Evolutionary conservation across 2,888 invertebrate genomes (phyloP).

Genomic region (Platycnemis pennipes): DNA sequence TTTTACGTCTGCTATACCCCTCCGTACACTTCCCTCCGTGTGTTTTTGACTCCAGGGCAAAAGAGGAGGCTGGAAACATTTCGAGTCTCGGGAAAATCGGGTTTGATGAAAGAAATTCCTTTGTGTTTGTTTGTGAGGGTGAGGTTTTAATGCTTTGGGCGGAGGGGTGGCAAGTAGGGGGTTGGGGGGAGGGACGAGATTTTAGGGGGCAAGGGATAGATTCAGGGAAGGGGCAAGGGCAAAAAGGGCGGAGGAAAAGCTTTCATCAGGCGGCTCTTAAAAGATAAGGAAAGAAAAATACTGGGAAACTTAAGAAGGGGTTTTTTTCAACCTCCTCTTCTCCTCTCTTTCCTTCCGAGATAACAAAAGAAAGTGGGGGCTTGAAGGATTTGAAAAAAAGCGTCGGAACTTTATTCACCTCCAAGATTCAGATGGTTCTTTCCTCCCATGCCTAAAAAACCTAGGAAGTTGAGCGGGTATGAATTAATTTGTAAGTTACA

Average conservation of each 20-base stretch:
- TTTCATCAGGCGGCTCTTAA: slow-evolving; percentile 65
- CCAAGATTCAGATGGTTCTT: background rate
- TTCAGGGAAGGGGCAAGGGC: background rate
- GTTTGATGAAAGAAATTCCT: slow-evolving; percentile 67
- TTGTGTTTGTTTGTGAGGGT: slow-evolving; percentile 53
- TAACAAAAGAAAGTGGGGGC: slow-evolving; percentile 65
- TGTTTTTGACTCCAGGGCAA: slow-evolving; percentile 7
- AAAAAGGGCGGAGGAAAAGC: background rate
- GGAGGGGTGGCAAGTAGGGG: background rate
- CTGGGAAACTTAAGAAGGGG: slow-evolving; percentile 53
- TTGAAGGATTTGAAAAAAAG: slow-evolving; percentile 52
- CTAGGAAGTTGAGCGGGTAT: background rate
- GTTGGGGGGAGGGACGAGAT: background rate
- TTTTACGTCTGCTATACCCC: background rate
- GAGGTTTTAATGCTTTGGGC: slow-evolving; percentile 35
- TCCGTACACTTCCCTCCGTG: background rate
- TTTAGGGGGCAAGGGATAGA: background rate
- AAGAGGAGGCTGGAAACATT: slow-evolving; percentile 34
- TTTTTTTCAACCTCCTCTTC: slow-evolving; percentile 12
- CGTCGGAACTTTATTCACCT: background rate
- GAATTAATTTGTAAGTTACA: background rate
- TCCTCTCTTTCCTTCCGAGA: background rate
- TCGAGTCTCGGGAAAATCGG: slow-evolving; percentile 59
- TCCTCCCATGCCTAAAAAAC: background rate
- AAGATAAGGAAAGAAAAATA: slow-evolving; percentile 64